Percentiles rank a stretch among this genome's conserved stretches.
These are phyloP conservation scores for Drosophila virilis DNA, from an alignment of 1,140 invertebrate genomes.

Conservation along the genomic window DNA sequence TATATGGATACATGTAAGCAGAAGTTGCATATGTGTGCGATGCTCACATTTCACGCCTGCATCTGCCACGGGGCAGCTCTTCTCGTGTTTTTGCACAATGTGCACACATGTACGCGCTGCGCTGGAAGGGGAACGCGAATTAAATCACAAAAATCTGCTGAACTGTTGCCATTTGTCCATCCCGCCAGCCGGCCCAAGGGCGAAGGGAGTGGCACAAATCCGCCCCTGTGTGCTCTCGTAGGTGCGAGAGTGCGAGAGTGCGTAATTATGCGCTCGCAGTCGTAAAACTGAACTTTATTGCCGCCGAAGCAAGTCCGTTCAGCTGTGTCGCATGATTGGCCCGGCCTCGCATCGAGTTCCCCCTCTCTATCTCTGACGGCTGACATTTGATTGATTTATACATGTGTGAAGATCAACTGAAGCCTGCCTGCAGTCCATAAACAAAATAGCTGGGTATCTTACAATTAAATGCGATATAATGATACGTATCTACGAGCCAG, in stretches of 20 bases:
- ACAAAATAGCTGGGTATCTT: constrained; percentile 34
- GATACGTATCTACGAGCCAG: constrained; percentile 40
- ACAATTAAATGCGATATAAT: constrained; percentile 51
- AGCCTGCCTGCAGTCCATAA: constrained; percentile 39
- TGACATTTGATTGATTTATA: constrained; percentile 70
- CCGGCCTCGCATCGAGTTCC: background rate
- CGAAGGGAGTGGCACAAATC: background rate
- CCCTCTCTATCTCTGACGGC: constrained; percentile 6
- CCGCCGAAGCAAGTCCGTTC: constrained; percentile 30
- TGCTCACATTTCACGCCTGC: constrained; percentile 65
- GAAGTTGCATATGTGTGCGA: constrained; percentile 6
- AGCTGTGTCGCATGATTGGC: constrained; percentile 45
- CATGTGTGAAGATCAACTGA: constrained; percentile 61
- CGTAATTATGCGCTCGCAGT: constrained; percentile 75
- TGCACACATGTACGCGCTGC: background rate
- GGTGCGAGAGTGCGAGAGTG: constrained; percentile 62
- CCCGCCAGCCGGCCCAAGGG: background rate
- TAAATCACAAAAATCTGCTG: constrained; percentile 14
- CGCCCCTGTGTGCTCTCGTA: constrained; percentile 26
- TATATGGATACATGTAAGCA: constrained; percentile 9
- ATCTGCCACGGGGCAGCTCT: constrained; percentile 61
- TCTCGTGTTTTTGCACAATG: constrained; percentile 6
- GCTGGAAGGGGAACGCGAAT: constrained; percentile 4
- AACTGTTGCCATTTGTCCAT: background rate
- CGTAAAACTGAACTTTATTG: constrained; percentile 78